Conservation (phyloP, 1,140 invertebrate genomes). For the Metaphire vulgaris region DNA sequence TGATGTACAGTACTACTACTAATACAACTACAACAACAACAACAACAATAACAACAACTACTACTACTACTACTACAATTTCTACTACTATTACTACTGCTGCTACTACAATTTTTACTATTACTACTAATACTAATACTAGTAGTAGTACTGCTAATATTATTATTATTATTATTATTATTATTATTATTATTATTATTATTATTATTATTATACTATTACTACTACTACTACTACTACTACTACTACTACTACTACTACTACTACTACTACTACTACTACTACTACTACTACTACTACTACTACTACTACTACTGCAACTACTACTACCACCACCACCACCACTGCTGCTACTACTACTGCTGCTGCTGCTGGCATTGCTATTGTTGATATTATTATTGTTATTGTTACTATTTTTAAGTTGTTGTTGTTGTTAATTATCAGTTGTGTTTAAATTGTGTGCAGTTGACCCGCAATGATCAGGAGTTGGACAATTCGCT, state of each 20-base stretch:
- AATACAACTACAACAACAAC: no score
- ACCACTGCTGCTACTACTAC: constrained; percentile 6
- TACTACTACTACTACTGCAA: no score
- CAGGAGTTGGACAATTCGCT: constrained; percentile 46
- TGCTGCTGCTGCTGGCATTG: background rate
- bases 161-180: background rate
- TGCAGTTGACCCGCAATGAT: constrained; percentile 48
- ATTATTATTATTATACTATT: no score
- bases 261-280: constrained; percentile 8
- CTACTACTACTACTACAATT: no score
- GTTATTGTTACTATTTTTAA: background rate
- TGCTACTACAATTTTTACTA: no score
- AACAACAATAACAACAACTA: no score
- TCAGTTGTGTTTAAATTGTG: no score
- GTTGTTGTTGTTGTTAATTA: no score
- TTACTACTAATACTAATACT: no score
- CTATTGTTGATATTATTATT: background rate
- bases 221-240: constrained; percentile 8
- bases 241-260: constrained; percentile 9
- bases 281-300: constrained; percentile 8
- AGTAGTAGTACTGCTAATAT: no score
- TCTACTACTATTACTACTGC: no score
- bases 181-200: background rate
- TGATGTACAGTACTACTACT: no score
- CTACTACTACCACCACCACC: background rate